Percentiles rank a stretch among this genome's conserved stretches.
phyloP scores from a whole-genome alignment of 2,888 invertebrate species.

The Malachius bipustulatus region DNA sequence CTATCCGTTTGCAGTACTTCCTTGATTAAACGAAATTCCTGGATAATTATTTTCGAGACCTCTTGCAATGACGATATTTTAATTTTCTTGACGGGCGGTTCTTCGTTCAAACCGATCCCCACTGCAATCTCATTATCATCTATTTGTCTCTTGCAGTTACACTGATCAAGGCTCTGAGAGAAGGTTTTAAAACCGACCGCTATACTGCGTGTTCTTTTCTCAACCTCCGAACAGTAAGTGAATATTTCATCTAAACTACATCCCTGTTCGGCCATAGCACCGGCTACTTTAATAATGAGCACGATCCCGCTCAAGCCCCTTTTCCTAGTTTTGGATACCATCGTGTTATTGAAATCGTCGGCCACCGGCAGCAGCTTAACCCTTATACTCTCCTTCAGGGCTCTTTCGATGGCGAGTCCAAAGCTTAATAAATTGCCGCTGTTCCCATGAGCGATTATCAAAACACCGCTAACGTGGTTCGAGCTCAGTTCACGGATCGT shows the following conservation, averaged over 20 bases:
- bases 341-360: slow-evolving; percentile 51
- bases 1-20: slow-evolving; percentile 21
- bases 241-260: slow-evolving; percentile 46
- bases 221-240: slow-evolving; percentile 37
- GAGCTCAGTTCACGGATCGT: slow-evolving; percentile 31
- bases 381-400: slow-evolving; percentile 45
- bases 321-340: slow-evolving; percentile 19
- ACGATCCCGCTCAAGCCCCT: slow-evolving; percentile 44
- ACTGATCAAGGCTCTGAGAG: slow-evolving; percentile 30
- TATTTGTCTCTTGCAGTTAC: slow-evolving; percentile 18
- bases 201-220: slow-evolving; percentile 51
- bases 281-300: slow-evolving; percentile 53
- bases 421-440: slow-evolving; percentile 72
- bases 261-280: slow-evolving; percentile 57
- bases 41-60: background rate
- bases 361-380: slow-evolving; percentile 49
- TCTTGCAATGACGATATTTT: background rate
- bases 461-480: slow-evolving; percentile 44
- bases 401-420: slow-evolving; percentile 67
- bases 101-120: slow-evolving; percentile 46
- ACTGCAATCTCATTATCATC: slow-evolving; percentile 46
- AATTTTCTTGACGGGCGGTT: slow-evolving; percentile 38
- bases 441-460: slow-evolving; percentile 65
- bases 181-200: slow-evolving; percentile 58
- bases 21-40: background rate